Evolutionary conservation across 2,797 vertebrate genomes (phyloP), one percentile per base, ranked within the genome.

Genomic region (Taenioides sp.): DNA sequence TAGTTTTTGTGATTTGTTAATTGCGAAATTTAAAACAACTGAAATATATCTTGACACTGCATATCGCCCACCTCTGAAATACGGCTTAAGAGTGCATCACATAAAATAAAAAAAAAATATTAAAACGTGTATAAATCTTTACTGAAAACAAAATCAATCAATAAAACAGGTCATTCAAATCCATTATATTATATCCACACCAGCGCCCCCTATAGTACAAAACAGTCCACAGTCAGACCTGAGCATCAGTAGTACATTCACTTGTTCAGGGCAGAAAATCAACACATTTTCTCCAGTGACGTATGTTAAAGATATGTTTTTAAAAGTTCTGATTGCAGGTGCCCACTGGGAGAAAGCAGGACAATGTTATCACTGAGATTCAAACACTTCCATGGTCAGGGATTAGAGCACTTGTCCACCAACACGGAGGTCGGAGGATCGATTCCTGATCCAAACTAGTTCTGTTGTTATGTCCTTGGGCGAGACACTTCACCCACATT

Each of bases 181-280:
- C 27, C 54, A 14, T 20, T 63, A 57, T 50, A 71, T 74, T 28
- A 14, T 25, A 64, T 63, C 54, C 34, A 27, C 5, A 28, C 65
- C 40, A 63, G 14, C 25, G 31, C 7, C 12, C 1, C 10, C 6
- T 69, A 28, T 12, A 40, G 67, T 66, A 49, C 57, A 71, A 79
- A 14, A 76, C 58, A 14, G 25, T 64, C 40, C 11, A 79, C 65
- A 74, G 61, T 76, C 52, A 80, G 63, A 74, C 66, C 60, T 72
- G 69, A 83, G 54, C n/a, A 37, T 83, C 76, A 79, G 64, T 17
- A 76, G 23, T 82, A 89, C 82, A 89, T 88, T 89, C 85, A 80
- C 27, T 69, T 80, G 61, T 69, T 78, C 23, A 27, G 50, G 50
- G 50, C 5, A 20, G 49, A 50, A 50, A 52, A 52, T 43, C 34